These are phyloP conservation scores for Dryomyza anilis DNA, from an alignment of 2,888 invertebrate genomes.

Conservation along the genomic window DNA sequence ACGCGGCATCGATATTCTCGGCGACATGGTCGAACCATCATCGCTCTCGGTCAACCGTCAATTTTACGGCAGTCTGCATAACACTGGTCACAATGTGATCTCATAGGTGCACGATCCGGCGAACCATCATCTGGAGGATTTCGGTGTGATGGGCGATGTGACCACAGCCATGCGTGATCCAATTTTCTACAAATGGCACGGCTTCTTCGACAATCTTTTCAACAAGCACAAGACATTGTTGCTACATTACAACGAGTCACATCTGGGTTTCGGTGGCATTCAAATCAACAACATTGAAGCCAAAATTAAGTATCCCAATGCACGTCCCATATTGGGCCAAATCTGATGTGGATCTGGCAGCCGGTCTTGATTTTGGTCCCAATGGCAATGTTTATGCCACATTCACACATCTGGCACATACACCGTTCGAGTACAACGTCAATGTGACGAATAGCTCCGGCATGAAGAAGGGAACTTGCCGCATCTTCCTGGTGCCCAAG, in stretches of 20 bases:
- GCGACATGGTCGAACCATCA: conserved; percentile 78
- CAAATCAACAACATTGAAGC: conserved; percentile 35
- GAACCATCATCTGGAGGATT: conserved; percentile 70
- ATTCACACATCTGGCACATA: conserved; percentile 79
- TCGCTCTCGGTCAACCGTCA: conserved; percentile 70
- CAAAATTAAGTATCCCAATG: conserved; percentile 33
- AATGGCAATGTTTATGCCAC: conserved; percentile 73
- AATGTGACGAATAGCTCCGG: conserved; percentile 65
- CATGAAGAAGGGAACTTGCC: conserved; percentile 65
- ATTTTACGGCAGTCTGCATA: conserved; percentile 81
- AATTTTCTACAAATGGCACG: conserved; percentile 85
- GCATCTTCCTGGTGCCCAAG: conserved; percentile 71
- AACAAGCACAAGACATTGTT: conserved; percentile 71
- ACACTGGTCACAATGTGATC: conserved; percentile 79
- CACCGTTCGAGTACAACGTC: conserved; percentile 70
- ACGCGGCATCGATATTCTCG: conserved; percentile 77
- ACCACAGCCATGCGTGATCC: conserved; percentile 87
- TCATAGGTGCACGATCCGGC: conserved; percentile 82
- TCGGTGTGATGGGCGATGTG: conserved; percentile 79
- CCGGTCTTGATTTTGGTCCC: conserved; percentile 79
- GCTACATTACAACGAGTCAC: conserved; percentile 63
- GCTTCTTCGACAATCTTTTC: conserved; percentile 76
- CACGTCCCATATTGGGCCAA: conserved; percentile 73
- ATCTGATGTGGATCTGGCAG: conserved; percentile 77
- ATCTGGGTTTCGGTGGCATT: conserved; percentile 44